Evolutionary conservation across 2,888 invertebrate genomes (phyloP).

Genomic region (Leucophora obtusa): DNA sequence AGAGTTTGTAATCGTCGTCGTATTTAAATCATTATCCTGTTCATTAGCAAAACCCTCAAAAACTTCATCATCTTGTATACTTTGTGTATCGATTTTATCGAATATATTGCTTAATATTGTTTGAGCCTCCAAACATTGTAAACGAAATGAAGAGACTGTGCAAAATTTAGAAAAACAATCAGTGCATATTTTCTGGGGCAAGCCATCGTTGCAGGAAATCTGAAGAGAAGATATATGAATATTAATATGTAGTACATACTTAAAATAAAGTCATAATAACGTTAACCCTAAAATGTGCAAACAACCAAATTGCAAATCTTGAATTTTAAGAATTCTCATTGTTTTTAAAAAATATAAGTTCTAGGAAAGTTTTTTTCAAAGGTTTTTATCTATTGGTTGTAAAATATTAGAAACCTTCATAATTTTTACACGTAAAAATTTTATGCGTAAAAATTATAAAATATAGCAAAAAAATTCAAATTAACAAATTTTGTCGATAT

Average conservation of each 20-base stretch:
- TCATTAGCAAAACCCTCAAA: constrained; percentile 63
- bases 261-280: neutral
- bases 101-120: constrained; percentile 72
- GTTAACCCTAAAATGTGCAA: neutral
- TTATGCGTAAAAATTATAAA: no score
- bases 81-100: constrained; percentile 74
- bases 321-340: no score
- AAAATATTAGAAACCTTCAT: no score
- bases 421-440: no score
- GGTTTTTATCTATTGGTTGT: no score
- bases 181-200: constrained; percentile 74
- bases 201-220: constrained; percentile 73
- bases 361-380: no score
- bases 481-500: no score
- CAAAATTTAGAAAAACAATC: constrained; percentile 75
- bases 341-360: no score
- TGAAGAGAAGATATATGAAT: constrained; percentile 42
- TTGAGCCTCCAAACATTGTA: constrained; percentile 73
- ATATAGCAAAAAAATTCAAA: no score
- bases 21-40: constrained; percentile 54
- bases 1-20: neutral
- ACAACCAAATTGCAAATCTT: no score
- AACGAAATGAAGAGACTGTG: constrained; percentile 71
- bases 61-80: constrained; percentile 68
- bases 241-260: neutral